These are phyloP conservation scores for Heteromormyrus szaboi DNA, from an alignment of 2,797 vertebrate genomes.

Conservation along the genomic window DNA sequence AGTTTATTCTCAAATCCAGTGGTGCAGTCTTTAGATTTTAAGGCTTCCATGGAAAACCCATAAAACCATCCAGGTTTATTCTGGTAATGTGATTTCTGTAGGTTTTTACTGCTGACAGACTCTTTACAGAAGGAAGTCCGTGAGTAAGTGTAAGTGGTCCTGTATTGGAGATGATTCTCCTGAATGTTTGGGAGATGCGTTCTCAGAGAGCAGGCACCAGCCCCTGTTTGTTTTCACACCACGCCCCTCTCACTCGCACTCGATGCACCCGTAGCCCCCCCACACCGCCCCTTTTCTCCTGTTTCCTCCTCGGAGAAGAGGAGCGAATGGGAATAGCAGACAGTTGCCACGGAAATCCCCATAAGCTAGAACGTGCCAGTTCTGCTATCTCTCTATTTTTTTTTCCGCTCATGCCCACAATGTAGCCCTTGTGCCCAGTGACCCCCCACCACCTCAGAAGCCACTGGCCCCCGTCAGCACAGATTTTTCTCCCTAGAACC, in stretches of 20 bases:
- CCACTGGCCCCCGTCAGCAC: background rate
- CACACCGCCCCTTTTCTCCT: background rate
- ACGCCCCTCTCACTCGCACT: background rate
- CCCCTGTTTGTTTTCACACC: background rate
- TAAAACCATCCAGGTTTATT: background rate
- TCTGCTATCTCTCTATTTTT: slow-evolving; percentile 44
- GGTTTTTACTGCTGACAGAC: background rate
- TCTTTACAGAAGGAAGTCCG: background rate
- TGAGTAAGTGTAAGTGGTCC: background rate
- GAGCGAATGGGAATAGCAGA: background rate
- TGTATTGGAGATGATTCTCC: background rate
- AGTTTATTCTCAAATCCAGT: background rate
- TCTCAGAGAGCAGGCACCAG: background rate
- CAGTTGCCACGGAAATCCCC: slow-evolving; percentile 51
- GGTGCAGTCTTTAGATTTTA: background rate
- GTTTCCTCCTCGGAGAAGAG: background rate
- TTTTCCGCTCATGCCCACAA: slow-evolving; percentile 59
- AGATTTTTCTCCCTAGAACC: background rate
- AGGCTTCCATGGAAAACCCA: background rate
- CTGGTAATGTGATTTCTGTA: background rate
- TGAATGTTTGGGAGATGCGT: background rate
- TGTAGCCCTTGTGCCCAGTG: slow-evolving; percentile 61
- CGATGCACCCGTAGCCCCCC: background rate
- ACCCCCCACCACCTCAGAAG: slow-evolving; percentile 22
- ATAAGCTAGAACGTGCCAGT: background rate